A percentile compares a stretch with the other conserved stretches of the same genome.
Conservation (phyloP, 2,888 invertebrate genomes). For the Spilosoma lubricipeda region DNA sequence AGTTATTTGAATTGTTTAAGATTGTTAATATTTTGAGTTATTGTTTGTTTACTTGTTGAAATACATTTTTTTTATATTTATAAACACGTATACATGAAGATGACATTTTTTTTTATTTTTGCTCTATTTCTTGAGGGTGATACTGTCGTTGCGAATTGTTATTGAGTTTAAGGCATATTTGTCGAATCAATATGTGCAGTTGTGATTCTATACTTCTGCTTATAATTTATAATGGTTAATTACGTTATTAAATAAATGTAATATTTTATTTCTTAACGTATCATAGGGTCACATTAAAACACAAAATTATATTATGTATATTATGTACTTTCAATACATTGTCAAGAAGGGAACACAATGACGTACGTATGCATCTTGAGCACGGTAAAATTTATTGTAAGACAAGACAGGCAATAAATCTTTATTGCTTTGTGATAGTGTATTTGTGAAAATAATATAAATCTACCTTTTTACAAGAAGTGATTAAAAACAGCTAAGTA, state of each 20-base stretch:
- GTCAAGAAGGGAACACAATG: not conserved
- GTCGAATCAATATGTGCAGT: not conserved
- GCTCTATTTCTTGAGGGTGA: not conserved
- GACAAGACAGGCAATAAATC: not conserved
- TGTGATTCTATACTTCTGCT: not conserved
- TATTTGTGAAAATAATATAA: not conserved
- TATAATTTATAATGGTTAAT: not conserved
- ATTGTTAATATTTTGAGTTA: constrained; percentile 34
- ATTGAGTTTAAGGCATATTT: not conserved
- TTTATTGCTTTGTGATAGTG: not conserved
- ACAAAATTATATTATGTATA: too few species aligned
- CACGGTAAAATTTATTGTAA: not conserved
- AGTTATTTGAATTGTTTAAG: constrained; percentile 30
- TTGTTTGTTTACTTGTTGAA: constrained; percentile 40
- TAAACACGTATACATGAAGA: constrained; percentile 48
- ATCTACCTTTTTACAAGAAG: not conserved
- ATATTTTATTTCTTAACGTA: not conserved
- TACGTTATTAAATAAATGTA: not conserved
- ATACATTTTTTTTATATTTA: constrained; percentile 39
- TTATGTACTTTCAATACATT: not conserved
- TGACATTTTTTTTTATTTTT: constrained; percentile 32
- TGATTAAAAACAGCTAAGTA: not conserved
- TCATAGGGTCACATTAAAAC: not conserved
- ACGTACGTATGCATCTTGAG: not conserved
- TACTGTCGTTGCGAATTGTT: constrained; percentile 7